Conservation (phyloP, 1,140 invertebrate species). For the Neodiprion virginianus region DNA sequence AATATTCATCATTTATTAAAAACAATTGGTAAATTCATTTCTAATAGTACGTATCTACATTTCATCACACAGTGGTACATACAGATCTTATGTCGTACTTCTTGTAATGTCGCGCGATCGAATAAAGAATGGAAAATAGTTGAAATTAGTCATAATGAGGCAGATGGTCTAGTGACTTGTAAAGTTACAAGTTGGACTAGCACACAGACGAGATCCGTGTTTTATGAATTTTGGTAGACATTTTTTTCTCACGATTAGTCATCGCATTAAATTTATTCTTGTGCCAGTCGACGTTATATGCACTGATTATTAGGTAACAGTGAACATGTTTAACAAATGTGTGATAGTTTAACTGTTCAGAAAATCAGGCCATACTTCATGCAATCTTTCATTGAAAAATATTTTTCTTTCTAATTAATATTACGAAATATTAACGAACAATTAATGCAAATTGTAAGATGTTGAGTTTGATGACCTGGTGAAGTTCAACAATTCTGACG, state of each 20-base stretch:
- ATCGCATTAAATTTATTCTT: no score
- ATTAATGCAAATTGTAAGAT: no score
- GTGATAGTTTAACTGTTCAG: no score
- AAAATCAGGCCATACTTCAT: no score
- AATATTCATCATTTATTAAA: constrained; percentile 3
- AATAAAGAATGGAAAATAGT: not conserved
- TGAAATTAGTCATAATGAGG: not conserved
- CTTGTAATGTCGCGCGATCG: not conserved
- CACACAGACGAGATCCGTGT: not conserved
- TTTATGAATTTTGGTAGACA: not conserved
- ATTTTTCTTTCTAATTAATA: no score
- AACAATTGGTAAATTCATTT: not conserved
- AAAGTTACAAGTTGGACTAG: not conserved
- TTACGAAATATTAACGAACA: no score
- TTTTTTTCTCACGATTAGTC: not conserved
- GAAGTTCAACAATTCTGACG: no score
- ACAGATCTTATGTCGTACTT: not conserved
- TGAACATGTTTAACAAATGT: no score
- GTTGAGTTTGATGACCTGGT: no score
- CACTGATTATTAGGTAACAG: no score
- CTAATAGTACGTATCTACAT: not conserved
- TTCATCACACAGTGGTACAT: not conserved
- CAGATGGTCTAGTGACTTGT: not conserved
- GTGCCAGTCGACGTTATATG: no score
- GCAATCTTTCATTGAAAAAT: no score